phyloP scores from a whole-genome alignment of 2,113 vertebrate species.

The Paraplagusia blochii region DNA sequence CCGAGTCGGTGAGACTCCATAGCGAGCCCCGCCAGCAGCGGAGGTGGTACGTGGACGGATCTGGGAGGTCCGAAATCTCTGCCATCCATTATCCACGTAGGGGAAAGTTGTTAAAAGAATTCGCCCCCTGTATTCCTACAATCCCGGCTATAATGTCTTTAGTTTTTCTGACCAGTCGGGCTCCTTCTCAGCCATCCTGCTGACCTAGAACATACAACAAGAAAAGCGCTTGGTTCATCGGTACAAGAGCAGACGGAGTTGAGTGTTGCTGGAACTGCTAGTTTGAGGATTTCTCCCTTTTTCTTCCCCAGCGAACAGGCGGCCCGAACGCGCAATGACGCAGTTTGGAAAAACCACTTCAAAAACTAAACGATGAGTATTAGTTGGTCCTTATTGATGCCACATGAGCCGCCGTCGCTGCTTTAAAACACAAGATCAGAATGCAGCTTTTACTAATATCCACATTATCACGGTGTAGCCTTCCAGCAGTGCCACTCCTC shows the following conservation, averaged over 20 bases:
- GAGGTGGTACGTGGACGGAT: slow-evolving; percentile 89
- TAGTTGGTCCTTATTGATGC: neutral
- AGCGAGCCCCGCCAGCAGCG: slow-evolving; percentile 85
- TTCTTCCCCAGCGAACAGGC: slow-evolving; percentile 25
- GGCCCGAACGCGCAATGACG: slow-evolving; percentile 68
- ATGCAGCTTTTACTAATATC: slow-evolving; percentile 15
- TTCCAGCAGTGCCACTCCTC: slow-evolving; percentile 28
- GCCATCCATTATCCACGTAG: slow-evolving; percentile 91
- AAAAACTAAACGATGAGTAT: slow-evolving; percentile 46
- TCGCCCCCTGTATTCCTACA: slow-evolving; percentile 59
- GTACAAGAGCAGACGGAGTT: slow-evolving; percentile 12
- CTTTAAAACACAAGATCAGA: neutral
- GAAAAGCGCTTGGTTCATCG: slow-evolving; percentile 29
- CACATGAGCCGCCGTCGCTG: neutral
- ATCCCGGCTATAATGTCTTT: slow-evolving; percentile 72
- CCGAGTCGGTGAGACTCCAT: slow-evolving; percentile 91
- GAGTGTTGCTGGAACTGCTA: slow-evolving; percentile 24
- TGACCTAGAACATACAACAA: slow-evolving; percentile 70
- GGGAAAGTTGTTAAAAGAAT: slow-evolving; percentile 71
- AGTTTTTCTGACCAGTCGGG: slow-evolving; percentile 69
- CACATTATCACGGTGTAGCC: slow-evolving; percentile 14
- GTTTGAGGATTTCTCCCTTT: slow-evolving; percentile 51
- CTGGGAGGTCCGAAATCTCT: slow-evolving; percentile 93
- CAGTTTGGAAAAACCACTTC: slow-evolving; percentile 74
- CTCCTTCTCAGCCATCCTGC: slow-evolving; percentile 76